Evolutionary conservation across 1,140 invertebrate genomes (phyloP).

Genomic region (Tribolium madens): DNA sequence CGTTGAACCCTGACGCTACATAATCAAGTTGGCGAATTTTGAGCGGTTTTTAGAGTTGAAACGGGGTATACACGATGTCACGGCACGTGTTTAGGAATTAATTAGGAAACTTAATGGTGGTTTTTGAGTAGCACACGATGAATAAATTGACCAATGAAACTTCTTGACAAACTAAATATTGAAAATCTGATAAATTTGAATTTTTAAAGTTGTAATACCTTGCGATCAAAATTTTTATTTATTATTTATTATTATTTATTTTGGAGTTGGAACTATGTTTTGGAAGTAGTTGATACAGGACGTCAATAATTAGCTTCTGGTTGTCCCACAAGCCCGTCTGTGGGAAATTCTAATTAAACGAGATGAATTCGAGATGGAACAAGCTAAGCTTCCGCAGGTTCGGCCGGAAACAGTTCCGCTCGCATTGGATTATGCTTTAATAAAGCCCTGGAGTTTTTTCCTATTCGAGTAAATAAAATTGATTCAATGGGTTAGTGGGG

Average conservation of each 20-base stretch:
- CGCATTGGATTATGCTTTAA: not conserved
- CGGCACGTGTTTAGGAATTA: not conserved
- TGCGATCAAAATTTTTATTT: no score
- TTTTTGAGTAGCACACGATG: not conserved
- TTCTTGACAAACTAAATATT: no score
- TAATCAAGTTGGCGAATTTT: not conserved
- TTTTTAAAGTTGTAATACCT: no score
- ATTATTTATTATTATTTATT: no score
- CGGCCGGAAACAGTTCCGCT: slow-evolving; percentile 21
- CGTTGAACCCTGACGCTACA: not conserved
- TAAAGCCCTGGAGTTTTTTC: not conserved
- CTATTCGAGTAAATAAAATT: slow-evolving; percentile 18
- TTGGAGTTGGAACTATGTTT: no score
- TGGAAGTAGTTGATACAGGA: no score
- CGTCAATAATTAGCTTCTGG: no score
- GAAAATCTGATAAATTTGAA: no score
- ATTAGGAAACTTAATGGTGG: not conserved
- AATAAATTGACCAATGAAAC: not conserved
- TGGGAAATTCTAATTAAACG: slow-evolving; percentile 23
- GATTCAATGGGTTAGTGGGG: slow-evolving; percentile 19
- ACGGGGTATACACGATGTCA: not conserved
- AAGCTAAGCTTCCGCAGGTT: slow-evolving; percentile 29
- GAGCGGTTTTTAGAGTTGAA: not conserved
- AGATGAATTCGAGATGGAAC: slow-evolving; percentile 18
- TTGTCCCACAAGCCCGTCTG: no score